Evolutionary conservation across 1,140 invertebrate genomes (phyloP), one percentile per base, ranked within the genome.

Genomic region (Penaeus vannamei): DNA sequence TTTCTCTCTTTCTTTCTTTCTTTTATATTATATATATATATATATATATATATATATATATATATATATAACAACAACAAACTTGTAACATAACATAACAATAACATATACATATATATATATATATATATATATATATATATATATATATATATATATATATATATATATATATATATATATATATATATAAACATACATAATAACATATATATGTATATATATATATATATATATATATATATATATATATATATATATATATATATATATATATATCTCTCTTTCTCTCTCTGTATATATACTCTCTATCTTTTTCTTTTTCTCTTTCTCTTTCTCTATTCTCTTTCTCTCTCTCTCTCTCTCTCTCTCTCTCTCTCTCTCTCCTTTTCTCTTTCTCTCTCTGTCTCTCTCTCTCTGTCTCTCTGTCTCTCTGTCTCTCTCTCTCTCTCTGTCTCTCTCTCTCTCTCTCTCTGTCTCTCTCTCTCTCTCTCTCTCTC

Each of bases 1-100:
- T 77, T 29, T 77, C 72, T 77, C 72, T 77, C 72, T 77, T 29
- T 77, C 72, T 77, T 29, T 77, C 72, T 77, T 23, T 26, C 32
- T 26, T 77, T 77, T 32, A 14, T 29, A 26, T 12, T 29, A 32
- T 14, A 17, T 20, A 23, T 23, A 29, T 32, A 36, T 79, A 20
- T n/a, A n/a, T n/a, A n/a, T n/a, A n/a, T n/a, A n/a, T n/a, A n/a
- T n/a, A n/a, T n/a, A n/a, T n/a, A n/a, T n/a, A n/a, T n/a, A n/a
- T n/a, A n/a, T n/a, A n/a, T n/a, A n/a, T n/a, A n/a, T n/a, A n/a
- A n/a, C n/a, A n/a, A n/a, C n/a, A n/a, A n/a, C n/a, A n/a, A n/a
- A n/a, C n/a, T n/a, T n/a, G n/a, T n/a, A n/a, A n/a, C n/a, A n/a
- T n/a, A n/a, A n/a, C n/a, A n/a, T n/a, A n/a, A n/a, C n/a, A n/a